Evolutionary conservation across 2,113 vertebrate genomes (phyloP).

Genomic region (Mastomys coucha): DNA sequence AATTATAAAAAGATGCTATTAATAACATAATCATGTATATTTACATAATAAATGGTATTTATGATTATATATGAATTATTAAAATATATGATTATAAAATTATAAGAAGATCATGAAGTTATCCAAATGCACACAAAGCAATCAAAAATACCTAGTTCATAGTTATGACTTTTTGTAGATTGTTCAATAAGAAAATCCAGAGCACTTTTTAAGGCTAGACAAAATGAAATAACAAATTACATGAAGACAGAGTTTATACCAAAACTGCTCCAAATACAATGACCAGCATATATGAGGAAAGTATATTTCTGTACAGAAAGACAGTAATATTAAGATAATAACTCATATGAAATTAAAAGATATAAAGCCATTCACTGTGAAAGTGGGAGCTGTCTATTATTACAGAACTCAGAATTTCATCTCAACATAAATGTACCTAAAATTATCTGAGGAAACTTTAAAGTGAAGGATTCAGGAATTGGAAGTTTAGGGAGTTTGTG

Average conservation of each 20-base stretch:
- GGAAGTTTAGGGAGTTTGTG: background rate
- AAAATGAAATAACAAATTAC: background rate
- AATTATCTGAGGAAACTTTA: slow-evolving; percentile 13
- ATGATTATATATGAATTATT: too few relatives aligned
- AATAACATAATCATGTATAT: too few relatives aligned
- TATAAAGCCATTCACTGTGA: background rate
- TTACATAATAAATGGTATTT: too few relatives aligned
- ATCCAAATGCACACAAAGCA: slow-evolving; percentile 61
- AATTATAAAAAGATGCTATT: slow-evolving; percentile 40
- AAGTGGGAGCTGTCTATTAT: background rate
- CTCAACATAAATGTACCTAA: slow-evolving; percentile 21
- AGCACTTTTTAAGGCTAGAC: background rate
- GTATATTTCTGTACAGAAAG: background rate
- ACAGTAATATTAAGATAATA: background rate
- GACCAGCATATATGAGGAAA: slow-evolving; percentile 14
- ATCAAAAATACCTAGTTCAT: background rate
- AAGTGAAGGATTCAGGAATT: background rate
- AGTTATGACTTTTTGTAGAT: slow-evolving; percentile 32
- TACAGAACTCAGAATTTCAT: background rate
- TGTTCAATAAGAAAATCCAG: background rate
- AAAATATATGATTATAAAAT: too few relatives aligned
- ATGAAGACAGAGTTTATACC: background rate
- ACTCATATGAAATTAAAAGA: slow-evolving; percentile 12
- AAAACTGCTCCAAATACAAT: background rate
- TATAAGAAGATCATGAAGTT: background rate